phyloP scores from a whole-genome alignment of 2,888 invertebrate genomes.

The Pherbina coryleti region DNA sequence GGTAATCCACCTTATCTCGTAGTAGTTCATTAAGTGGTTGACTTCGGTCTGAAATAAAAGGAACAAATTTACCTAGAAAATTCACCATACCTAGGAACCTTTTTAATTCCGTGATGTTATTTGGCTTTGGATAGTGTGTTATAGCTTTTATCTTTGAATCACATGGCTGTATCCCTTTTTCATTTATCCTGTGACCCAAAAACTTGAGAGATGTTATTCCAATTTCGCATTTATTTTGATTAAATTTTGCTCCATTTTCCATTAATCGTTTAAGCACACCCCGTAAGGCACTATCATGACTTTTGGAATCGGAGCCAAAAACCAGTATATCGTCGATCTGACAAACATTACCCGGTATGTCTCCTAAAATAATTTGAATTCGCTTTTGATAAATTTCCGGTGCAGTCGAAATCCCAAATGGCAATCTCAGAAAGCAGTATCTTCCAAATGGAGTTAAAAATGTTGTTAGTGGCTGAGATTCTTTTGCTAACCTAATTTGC shows the following conservation, averaged over 20 bases:
- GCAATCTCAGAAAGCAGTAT: constrained; percentile 19
- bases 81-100: constrained; percentile 23
- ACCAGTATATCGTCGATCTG: constrained; percentile 28
- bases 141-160: constrained; percentile 34
- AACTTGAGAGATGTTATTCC: no score
- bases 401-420: constrained; percentile 9
- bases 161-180: constrained; percentile 28
- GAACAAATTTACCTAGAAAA: constrained; percentile 32
- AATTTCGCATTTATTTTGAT: constrained; percentile 29
- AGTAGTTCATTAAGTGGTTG: no score
- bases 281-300: no score
- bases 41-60: no score
- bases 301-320: no score
- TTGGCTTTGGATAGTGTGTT: no score
- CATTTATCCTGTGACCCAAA: constrained; percentile 36
- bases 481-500: constrained; percentile 20
- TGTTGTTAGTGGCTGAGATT: constrained; percentile 26
- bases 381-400: no score
- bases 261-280: constrained; percentile 1
- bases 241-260: constrained; percentile 17
- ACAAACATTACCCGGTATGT: background rate
- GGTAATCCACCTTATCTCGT: no score
- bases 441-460: constrained; percentile 23
- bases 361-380: background rate
- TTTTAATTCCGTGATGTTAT: background rate